phyloP scores from a whole-genome alignment of 1,140 invertebrate species.

The Drosophila quadrilineata region DNA sequence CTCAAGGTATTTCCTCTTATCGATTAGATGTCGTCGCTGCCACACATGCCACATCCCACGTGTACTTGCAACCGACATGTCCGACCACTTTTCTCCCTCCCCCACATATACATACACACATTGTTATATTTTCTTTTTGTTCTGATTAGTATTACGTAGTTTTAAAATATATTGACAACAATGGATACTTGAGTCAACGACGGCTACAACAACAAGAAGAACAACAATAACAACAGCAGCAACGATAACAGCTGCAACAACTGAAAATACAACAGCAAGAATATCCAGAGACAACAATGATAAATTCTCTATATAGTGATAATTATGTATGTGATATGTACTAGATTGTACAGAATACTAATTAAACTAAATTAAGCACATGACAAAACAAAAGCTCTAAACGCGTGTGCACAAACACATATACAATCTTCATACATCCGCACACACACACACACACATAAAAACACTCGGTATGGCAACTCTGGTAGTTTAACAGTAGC shows the following conservation, averaged over 20 bases:
- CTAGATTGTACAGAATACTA: slow-evolving; percentile 49
- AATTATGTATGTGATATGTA: slow-evolving; percentile 46
- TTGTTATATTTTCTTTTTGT: slow-evolving; percentile 31
- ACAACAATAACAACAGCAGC: slow-evolving; percentile 1
- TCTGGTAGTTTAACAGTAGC: neutral
- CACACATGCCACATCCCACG: slow-evolving; percentile 2
- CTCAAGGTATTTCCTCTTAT: slow-evolving; percentile 26
- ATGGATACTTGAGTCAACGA: slow-evolving; percentile 24
- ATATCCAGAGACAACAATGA: too few relatives aligned
- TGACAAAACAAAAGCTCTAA: slow-evolving; percentile 4
- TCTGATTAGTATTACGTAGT: slow-evolving; percentile 18
- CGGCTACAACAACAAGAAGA: slow-evolving; percentile 7
- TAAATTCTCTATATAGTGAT: too few relatives aligned
- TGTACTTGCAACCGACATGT: slow-evolving; percentile 1
- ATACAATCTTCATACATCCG: neutral
- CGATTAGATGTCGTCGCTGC: slow-evolving; percentile 27
- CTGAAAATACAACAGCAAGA: slow-evolving; percentile 1
- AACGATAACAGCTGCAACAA: slow-evolving; percentile 4
- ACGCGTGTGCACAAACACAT: neutral
- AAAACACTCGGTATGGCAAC: slow-evolving; percentile 13
- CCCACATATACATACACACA: slow-evolving; percentile 10
- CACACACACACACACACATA: slow-evolving; percentile 15
- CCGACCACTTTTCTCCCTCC: neutral
- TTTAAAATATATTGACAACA: slow-evolving; percentile 30
- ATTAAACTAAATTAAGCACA: slow-evolving; percentile 34